Base-by-base conservation (phyloP, 2,888 invertebrate species). In the Salpingus planirostris region DNA sequence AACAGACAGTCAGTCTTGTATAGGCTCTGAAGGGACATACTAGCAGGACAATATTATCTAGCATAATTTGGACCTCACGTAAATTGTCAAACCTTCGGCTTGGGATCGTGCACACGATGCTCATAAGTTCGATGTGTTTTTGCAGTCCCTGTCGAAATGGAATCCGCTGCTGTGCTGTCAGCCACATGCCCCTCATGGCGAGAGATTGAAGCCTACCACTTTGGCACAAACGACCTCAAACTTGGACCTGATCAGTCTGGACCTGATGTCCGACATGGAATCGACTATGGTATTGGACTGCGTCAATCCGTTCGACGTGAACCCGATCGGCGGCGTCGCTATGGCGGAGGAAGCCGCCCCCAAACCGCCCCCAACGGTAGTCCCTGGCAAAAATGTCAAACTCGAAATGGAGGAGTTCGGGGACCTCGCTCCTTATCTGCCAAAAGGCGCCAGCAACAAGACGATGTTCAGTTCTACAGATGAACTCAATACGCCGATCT, bases 361-460 rank as follows among this genome's bases (percentile, higher is more conserved):
- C n/a, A n/a, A n/a, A n/a, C n/a, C n/a, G n/a, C n/a, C n/a, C n/a
- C n/a, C n/a, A n/a, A n/a, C n/a, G n/a, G 10, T 23, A 8, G 7
- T 23, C 23, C 23, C 23, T 8, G 23, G 23, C 29, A 28, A 40
- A 29, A 28, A 38, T 30, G 24, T 49, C 55, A 67, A 67, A 66
- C 40, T 50, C 48, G 59, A 72, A 67, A 71, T 67, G 73, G 80
- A 80, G 66, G 73, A 76, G 67, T 80, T 78, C 69, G 76, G 77
- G 70, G 79, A 80, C 67, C 70, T 80, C 64, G 68, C 63, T 58
- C 64, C 60, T 59, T 68, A 64, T 62, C 66, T 65, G 64, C 66
- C 62, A 59, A 69, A 55, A 65, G 68, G 60, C 64, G 65, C 60
- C 62, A 45, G 65, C 60, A 62, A 45, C 34, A 18, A n/a, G n/a